Evolutionary conservation across 1,140 invertebrate genomes (phyloP).

Genomic region (Halyomorpha halys): DNA sequence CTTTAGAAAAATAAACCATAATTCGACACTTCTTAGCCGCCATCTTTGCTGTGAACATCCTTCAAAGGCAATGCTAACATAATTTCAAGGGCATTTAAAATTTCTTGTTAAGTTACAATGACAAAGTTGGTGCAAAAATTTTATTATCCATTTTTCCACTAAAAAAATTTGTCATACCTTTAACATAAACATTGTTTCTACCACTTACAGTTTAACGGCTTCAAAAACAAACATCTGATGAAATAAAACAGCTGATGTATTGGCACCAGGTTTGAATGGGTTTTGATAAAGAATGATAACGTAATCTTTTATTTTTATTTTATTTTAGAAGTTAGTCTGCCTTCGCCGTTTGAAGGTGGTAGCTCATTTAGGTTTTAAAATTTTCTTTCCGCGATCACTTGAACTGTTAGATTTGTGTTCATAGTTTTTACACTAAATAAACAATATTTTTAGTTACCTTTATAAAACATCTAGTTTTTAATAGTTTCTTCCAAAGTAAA

Average conservation of each 20-base stretch:
- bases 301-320: too few relatives aligned
- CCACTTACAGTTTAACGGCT: not conserved
- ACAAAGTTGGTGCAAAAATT: conserved; percentile 1
- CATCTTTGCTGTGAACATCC: conserved; percentile 14
- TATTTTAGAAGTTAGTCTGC: too few relatives aligned
- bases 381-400: too few relatives aligned
- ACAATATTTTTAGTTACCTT: too few relatives aligned
- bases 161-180: not conserved
- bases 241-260: conserved; percentile 1
- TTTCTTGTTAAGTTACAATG: not conserved
- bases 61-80: not conserved
- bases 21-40: conserved; percentile 11
- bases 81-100: conserved; percentile 9
- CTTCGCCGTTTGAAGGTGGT: too few relatives aligned
- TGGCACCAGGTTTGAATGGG: conserved; percentile 9
- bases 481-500: too few relatives aligned
- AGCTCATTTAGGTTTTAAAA: too few relatives aligned
- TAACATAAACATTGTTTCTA: not conserved
- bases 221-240: not conserved
- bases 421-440: too few relatives aligned
- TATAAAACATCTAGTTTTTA: too few relatives aligned
- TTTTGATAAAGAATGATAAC: too few relatives aligned
- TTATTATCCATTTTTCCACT: not conserved
- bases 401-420: too few relatives aligned
- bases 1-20: not conserved